Conservation (phyloP, 2,113 vertebrate genomes). For the Cottus gobio region DNA sequence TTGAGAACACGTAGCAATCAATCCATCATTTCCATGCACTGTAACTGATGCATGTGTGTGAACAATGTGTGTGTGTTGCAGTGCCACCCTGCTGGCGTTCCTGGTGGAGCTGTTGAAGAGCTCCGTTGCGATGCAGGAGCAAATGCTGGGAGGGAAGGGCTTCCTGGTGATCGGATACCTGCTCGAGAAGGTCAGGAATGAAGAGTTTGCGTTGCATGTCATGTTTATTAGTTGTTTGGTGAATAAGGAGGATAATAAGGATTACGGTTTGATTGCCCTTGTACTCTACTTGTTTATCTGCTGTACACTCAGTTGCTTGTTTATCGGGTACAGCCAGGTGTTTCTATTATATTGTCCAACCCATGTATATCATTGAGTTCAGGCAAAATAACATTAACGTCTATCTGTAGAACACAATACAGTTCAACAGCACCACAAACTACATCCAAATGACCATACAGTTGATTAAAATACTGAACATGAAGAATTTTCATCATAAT, state of each 20-base stretch:
- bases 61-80: conserved; percentile 70
- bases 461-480: background rate
- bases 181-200: conserved; percentile 92
- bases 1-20: background rate
- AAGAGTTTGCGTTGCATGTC: background rate
- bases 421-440: background rate
- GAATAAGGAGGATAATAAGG: background rate
- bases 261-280: background rate
- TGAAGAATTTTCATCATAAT: background rate
- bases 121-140: conserved; percentile 99
- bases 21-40: background rate
- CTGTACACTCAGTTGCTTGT: background rate
- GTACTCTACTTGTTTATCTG: background rate
- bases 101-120: conserved; percentile 98
- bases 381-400: background rate
- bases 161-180: conserved; percentile 99
- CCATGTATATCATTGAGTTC: background rate
- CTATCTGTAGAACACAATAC: background rate
- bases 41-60: conserved; percentile 4
- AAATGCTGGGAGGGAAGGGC: conserved; percentile 98
- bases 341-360: background rate
- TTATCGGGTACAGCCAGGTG: background rate
- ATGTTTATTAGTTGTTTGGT: background rate
- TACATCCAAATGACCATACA: background rate
- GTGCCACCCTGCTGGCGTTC: conserved; percentile 97